Conservation (phyloP, 2,113 vertebrate genomes). For the Pithys albifrons region DNA sequence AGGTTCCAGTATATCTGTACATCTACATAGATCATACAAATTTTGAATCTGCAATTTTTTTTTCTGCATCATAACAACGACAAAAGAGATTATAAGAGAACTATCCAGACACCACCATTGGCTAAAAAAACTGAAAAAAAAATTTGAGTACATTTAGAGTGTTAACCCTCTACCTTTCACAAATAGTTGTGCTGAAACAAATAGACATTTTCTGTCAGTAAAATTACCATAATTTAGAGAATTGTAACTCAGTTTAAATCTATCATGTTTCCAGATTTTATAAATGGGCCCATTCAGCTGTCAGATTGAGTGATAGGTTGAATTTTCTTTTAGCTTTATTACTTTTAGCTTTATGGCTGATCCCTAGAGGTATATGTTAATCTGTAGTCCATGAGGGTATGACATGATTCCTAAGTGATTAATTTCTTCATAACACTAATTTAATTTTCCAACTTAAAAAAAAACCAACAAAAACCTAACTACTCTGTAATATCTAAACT, state of each 20-base stretch:
- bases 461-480: too few species aligned
- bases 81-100: neutral
- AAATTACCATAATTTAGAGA: neutral
- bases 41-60: neutral
- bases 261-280: neutral
- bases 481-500: neutral
- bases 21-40: neutral
- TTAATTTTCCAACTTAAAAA: neutral
- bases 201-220: neutral
- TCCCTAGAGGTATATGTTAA: neutral
- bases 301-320: neutral
- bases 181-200: neutral
- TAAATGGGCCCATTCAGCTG: neutral
- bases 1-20: neutral
- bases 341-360: neutral
- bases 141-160: neutral
- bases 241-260: neutral
- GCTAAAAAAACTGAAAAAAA: too few species aligned
- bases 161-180: neutral
- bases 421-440: neutral
- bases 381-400: neutral
- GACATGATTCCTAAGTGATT: neutral
- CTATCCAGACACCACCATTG: neutral
- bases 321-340: neutral
- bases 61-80: neutral